These are phyloP conservation scores for Lepus timidus DNA, from an alignment of 2,113 vertebrate genomes.

Conservation along the genomic window DNA sequence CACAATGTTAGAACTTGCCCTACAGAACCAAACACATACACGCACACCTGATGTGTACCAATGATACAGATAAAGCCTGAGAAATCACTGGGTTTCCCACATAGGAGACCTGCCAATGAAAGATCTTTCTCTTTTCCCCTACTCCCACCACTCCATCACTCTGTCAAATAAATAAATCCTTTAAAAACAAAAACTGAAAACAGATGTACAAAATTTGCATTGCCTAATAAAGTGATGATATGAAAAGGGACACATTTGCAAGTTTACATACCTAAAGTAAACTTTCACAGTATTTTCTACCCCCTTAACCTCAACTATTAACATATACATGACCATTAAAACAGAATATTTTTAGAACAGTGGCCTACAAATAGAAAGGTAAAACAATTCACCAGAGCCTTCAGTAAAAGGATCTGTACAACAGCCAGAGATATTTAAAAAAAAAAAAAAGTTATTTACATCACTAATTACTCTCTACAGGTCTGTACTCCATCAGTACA, in stretches of 20 bases:
- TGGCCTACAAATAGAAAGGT: neutral
- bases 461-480: neutral
- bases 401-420: neutral
- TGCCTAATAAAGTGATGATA: conserved; percentile 79
- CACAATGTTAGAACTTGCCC: neutral
- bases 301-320: neutral
- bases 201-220: neutral
- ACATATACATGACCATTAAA: neutral
- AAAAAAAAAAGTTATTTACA: neutral
- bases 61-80: neutral
- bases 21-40: neutral
- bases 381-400: conserved; percentile 12
- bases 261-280: conserved; percentile 47
- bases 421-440: conserved; percentile 19
- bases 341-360: neutral
- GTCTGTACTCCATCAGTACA: neutral
- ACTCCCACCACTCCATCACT: too few relatives aligned
- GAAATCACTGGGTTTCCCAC: too few relatives aligned
- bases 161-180: too few relatives aligned
- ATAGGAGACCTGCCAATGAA: too few relatives aligned
- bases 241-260: conserved; percentile 75
- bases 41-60: neutral
- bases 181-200: neutral
- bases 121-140: too few relatives aligned
- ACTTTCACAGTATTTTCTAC: conserved; percentile 30